Base-by-base conservation (phyloP, 2,113 vertebrate genomes). In the Tetrao urogallus region DNA sequence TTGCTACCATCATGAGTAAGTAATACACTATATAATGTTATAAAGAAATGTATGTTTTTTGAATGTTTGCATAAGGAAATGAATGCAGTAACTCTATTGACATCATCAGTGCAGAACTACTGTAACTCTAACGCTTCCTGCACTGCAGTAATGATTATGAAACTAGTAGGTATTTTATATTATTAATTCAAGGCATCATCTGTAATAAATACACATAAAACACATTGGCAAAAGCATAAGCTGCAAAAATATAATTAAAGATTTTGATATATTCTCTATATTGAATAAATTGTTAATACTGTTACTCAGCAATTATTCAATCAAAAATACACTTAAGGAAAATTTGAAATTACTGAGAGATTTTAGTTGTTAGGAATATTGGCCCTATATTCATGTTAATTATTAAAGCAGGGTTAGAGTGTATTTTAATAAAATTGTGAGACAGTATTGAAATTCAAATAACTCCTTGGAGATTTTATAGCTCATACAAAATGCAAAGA, bases 71-170 rank as follows among this genome's bases (percentile, higher is more conserved):
- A 95, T 97, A 94, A 97, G 58, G n/a, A 93, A 96, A 97, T 94
- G 88, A 96, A 97, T 95, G 86, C 92, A 95, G 89, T 96, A 77
- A 94, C 93, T 96, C 83, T 96, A 69, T 87, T 95, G 93, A 94
- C 3, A 72, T 90, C 70, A 25, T 96, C 96, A 91, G 91, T 94
- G 81, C 93, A 96, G 88, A 97, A 93, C 88, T 94, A 80, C 96
- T 60, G 38, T 93, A 94, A 90, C 94, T 97, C 95, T 93, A 94
- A 96, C 94, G 96, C 94, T 92, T 98, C 97, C 94, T 97, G 96
- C 96, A 97, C 94, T 97, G 97, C 97, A 96, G 96, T 94, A 91
- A 97, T 97, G 95, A 97, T 97, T 98, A 97, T 97, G 97, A 97
- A 98, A 98, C 96, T 96, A 94, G 95, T 90, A 92, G 86, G 20